Conservation (phyloP, 92 coral and sea anemone genomes). For the Pocillopora meandrina region DNA sequence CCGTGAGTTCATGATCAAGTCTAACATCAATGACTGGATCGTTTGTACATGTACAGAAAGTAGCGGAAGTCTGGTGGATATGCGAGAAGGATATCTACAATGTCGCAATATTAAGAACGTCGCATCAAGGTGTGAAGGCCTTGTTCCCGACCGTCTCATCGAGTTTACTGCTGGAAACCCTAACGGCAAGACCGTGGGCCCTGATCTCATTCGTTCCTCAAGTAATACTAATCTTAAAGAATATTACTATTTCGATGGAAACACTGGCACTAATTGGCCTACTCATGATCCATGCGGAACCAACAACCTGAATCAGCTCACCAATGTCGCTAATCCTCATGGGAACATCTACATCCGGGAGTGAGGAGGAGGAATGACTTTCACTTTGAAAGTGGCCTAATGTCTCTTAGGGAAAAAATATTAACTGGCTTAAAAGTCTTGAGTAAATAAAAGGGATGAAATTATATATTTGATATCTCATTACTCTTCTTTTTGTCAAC, state of each 20-base stretch:
- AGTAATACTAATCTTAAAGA: constrained; percentile 29
- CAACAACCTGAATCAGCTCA: constrained; percentile 41
- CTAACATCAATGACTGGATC: constrained; percentile 78
- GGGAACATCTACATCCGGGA: constrained; percentile 70
- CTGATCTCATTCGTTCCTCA: constrained; percentile 46
- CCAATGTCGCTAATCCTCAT: constrained; percentile 44
- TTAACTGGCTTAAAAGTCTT: too few species aligned
- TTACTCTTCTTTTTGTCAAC: too few species aligned
- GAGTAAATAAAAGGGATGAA: too few species aligned
- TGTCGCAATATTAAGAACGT: constrained; percentile 42
- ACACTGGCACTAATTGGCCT: constrained; percentile 68
- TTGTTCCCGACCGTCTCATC: constrained; percentile 48
- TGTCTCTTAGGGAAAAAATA: too few species aligned
- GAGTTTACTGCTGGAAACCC: constrained; percentile 43
- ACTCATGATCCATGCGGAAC: constrained; percentile 76
- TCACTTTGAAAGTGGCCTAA: too few species aligned
- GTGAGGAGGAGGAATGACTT: not conserved
- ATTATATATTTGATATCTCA: too few species aligned
- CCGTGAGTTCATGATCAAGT: constrained; percentile 70
- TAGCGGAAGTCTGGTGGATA: constrained; percentile 56
- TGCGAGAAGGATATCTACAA: constrained; percentile 3
- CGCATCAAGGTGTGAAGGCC: constrained; percentile 37
- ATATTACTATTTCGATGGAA: constrained; percentile 63
- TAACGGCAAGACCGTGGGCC: constrained; percentile 32
- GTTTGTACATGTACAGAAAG: constrained; percentile 55